Conservation (phyloP, 2,888 invertebrate species). For the Caenorhabditis sulstoni region DNA sequence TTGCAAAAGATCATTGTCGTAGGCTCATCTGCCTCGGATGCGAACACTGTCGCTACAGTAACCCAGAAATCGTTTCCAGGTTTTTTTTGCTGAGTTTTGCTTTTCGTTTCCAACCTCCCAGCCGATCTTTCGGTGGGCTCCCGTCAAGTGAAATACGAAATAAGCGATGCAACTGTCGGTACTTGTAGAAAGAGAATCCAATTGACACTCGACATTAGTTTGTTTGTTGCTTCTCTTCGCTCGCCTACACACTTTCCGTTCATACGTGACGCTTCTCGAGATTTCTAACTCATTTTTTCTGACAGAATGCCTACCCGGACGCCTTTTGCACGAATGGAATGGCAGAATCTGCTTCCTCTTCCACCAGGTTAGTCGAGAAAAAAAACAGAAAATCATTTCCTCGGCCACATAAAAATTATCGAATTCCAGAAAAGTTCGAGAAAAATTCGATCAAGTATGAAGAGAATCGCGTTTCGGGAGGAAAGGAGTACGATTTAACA, state of each 20-base stretch:
- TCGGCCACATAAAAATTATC: neutral
- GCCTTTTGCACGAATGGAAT: conserved; percentile 40
- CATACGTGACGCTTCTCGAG: conserved; percentile 19
- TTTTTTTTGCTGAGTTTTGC: too few species aligned
- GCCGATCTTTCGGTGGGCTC: conserved; percentile 8
- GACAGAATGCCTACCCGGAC: conserved; percentile 35
- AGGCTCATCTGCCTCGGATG: too few species aligned
- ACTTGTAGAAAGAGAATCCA: conserved; percentile 37
- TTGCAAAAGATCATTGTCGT: too few species aligned
- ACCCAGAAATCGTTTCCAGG: too few species aligned
- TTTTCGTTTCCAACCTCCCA: too few species aligned
- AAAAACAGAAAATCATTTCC: too few species aligned
- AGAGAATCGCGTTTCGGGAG: conserved; percentile 18
- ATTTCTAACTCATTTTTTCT: neutral
- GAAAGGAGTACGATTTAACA: conserved; percentile 43
- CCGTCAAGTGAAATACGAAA: conserved; percentile 25
- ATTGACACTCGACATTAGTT: conserved; percentile 39
- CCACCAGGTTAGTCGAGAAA: conserved; percentile 49
- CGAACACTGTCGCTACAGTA: neutral
- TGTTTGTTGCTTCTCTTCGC: conserved; percentile 48
- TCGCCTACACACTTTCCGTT: conserved; percentile 38
- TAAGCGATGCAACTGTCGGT: conserved; percentile 22
- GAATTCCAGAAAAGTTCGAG: conserved; percentile 29
- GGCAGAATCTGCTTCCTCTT: conserved; percentile 34
- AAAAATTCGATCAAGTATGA: conserved; percentile 6